Conservation (phyloP, 2,113 vertebrate genomes). For the Macaca fascicularis region T2T-MFA8v1.1 NC_088389.1:102649001-102649500, state of each 20-base stretch:
- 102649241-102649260: neutral
- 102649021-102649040: neutral
- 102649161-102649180: neutral
- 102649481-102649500: conserved; percentile 38
- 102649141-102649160: neutral
- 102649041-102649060: neutral
- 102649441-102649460: conserved; percentile 9
- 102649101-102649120: neutral
- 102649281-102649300: neutral
- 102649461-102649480: conserved; percentile 60
- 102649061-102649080: conserved; percentile 17
- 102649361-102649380: neutral
- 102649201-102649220: conserved; percentile 21
- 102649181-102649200: neutral
- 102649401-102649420: conserved; percentile 23
- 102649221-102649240: neutral
- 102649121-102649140: neutral
- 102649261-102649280: neutral
- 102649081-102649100: conserved; percentile 4
- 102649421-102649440: conserved; percentile 26
- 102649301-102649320: neutral
- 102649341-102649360: neutral
- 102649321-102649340: neutral
- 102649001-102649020: neutral
- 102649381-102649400: neutral